Base-by-base conservation (phyloP, 2,797 vertebrate species). In the Smutsia temminckii region DNA sequence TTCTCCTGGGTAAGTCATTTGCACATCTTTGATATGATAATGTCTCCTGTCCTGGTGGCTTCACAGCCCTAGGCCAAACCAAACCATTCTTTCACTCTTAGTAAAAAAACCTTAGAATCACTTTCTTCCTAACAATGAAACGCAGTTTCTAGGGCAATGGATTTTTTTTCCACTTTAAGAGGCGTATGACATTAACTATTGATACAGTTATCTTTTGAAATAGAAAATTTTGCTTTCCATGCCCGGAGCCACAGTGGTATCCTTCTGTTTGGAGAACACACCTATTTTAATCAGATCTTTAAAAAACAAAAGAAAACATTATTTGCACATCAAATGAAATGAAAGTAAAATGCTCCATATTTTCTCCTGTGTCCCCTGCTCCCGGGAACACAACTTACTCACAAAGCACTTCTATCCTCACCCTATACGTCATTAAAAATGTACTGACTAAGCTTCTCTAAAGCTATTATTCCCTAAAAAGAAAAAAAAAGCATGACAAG, bases 401-500 rank as follows among this genome's bases (percentile, higher is more conserved):
- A 2, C 8, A 29, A 11, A 53, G 2, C 16, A 23, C 32, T 46
- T 25, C 2, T 3, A 18, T 5, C n/a, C 34, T 74, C 57, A 74
- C 12, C 5, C 7, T 20, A 20, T 11, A 27, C 40, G 27, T 68
- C 53, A 21, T n/a, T 68, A 16, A 23, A 69, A 25, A 69, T 27
- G 46, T 32, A 27, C 10, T 10, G 32, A 37, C 40, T 34, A 8
- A 32, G 17, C 20, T 37, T 89, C 59, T 89, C 53, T 42, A 21
- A 59, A 32, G 53, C 13, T 32, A 34, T 29, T 25, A 18, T 63
- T 87, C 49, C 4, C 16, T 32, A 11, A 55, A 29, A 42, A 51
- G 17, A 8, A n/a, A 2, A 1, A 34, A 20, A 8, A 8, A 32
- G 18, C 8, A 20, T 4, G 25, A 14, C 4, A 2, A 25, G 6